Evolutionary conservation across 2,797 vertebrate species (phyloP), one percentile per base, ranked within the genome.

Genomic region (Anisognathus igniventris): DNA sequence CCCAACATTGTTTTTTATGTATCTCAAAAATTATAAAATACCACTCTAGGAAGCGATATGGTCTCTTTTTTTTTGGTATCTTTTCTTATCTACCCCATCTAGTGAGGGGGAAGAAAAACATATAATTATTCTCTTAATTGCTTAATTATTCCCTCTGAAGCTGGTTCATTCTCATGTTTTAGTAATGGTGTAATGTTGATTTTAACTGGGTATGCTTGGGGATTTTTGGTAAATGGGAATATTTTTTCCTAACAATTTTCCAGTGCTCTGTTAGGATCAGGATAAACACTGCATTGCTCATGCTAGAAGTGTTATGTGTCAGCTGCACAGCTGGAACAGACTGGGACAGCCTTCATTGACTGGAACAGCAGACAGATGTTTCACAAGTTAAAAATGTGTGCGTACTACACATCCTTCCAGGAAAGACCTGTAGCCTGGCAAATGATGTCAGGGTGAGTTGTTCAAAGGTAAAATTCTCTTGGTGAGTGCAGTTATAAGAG

Each of bases 381-480:
- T 82, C 58, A 23, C n/a, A 7, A 70, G 62, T 67, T 35, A 37
- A 85, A 92, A 87, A 57, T n/a, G 4, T 30, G 5, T n/a, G 31
- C 42, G 12, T 50, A 14, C 6, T 47, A 13, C 16, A 45, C 33
- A 25, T 57, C 35, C 31, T 84, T 91, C 31, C 33, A 82, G 77
- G 76, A 27, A 80, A 42, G 71, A 76, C 30, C 54, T 79, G 77
- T 47, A 75, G n/a, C n/a, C 62, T 74, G 56, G 83, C 24, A 73
- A 82, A 60, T 35, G 24, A 60, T 79, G 96, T 94, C 42, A 14
- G 40, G 24, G 67, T 68, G 72, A 95, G 86, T 25, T 91, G 51
- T 88, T 95, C 79, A 44, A 93, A 93, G 66, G 72, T 78, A 96
- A 90, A 94, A 90, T 56, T 71, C 70, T 78, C 80, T 60, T 6